Percentiles rank a stretch among this genome's conserved stretches.
These are phyloP conservation scores for Chrysomallon squamiferum DNA, from an alignment of 1,140 invertebrate genomes.

Conservation along the genomic window DNA sequence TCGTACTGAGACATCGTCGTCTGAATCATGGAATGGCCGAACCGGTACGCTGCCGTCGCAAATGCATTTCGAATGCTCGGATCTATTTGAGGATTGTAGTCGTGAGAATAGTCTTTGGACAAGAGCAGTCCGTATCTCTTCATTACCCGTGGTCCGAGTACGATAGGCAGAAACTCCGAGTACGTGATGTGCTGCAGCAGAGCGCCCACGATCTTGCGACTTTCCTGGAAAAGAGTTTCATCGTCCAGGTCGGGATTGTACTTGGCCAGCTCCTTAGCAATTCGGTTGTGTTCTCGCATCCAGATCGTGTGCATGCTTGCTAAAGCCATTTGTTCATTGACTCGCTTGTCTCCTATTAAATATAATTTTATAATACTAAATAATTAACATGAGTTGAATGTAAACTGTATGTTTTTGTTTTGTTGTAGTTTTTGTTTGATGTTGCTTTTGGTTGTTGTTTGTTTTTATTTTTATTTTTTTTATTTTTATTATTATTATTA, in stretches of 20 bases:
- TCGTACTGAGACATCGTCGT: conserved; percentile 6
- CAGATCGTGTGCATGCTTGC: conserved; percentile 94
- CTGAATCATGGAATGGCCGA: conserved; percentile 72
- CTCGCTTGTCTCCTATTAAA: conserved; percentile 76
- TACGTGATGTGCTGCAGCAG: conserved; percentile 66
- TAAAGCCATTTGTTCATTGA: conserved; percentile 83
- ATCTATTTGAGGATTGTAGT: conserved; percentile 67
- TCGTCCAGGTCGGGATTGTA: conserved; percentile 92
- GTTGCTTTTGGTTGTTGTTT: too few relatives aligned
- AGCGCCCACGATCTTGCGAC: background rate
- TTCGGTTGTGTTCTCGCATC: conserved; percentile 91
- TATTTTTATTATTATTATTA: too few relatives aligned
- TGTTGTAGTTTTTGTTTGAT: too few relatives aligned
- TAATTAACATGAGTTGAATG: too few relatives aligned
- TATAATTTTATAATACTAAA: too few relatives aligned
- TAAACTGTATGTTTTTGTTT: too few relatives aligned
- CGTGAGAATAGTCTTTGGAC: background rate
- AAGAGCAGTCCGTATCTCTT: too few relatives aligned
- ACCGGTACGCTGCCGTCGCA: conserved; percentile 69
- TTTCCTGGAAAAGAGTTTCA: conserved; percentile 53
- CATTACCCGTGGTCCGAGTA: conserved; percentile 69
- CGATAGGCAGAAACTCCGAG: conserved; percentile 85
- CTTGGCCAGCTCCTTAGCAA: conserved; percentile 76
- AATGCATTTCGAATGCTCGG: conserved; percentile 72
- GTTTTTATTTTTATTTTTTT: too few relatives aligned